Base-by-base conservation (phyloP, 2,113 vertebrate species). In the Sitta europaea region DNA sequence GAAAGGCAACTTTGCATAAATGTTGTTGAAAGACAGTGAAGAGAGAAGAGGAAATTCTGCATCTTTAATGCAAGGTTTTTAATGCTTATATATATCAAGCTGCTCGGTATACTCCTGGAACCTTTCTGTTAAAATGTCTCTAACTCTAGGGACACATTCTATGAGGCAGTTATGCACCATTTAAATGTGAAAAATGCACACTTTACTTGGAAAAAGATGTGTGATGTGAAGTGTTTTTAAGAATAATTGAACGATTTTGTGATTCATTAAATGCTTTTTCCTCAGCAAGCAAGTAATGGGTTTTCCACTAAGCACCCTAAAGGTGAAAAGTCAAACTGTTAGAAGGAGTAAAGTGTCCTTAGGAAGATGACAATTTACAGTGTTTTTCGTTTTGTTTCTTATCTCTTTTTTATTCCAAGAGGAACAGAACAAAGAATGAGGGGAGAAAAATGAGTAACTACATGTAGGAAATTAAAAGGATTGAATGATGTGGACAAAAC, bases 141-240 rank as follows among this genome's bases (percentile, higher is more conserved):
- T 83, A 93, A 58, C 82, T 92, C 73, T 73, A 74, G 90, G 89
- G 88, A 88, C 55, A 93, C 81, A 90, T 88, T 93, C 92, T 55
- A 82, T 7, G 24, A 95, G 38, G 81, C 90, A 93, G 94, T 83
- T 91, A 96, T 92, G 84, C 90, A 92, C 91, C 76, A 79, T 93
- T 98, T 95, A 96, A 96, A 95, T 74, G 86, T 93, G 91, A 95
- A 97, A 98, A 97, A 95, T 85, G 92, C 65, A 86, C 76, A 92
- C 78, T 96, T 95, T 92, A 61, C 83, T 94, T 89, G 87, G 96
- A 96, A 95, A 97, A 96, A 96, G 70, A 97, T 91, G 82, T 90
- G 81, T 83, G 76, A 86, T 77, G 72, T 96, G 88, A 97, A 96
- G 84, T 90, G 84, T 95, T 96, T 97, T 95, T 91, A 92, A 96